Base-by-base conservation (phyloP, 2,888 invertebrate genomes). In the Malthinus seriepunctatus region DNA sequence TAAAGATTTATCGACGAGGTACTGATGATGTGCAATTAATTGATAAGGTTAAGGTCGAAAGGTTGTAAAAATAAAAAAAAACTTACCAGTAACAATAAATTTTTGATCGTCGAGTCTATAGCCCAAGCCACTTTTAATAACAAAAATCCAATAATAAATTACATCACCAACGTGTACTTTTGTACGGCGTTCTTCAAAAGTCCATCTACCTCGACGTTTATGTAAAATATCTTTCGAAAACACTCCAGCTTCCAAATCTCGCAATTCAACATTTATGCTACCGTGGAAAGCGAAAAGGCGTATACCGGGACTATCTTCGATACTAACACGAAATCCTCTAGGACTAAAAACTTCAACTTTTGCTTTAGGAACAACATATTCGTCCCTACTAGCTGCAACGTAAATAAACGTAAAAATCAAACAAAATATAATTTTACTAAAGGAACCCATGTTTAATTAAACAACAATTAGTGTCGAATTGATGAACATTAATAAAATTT, bases 271-370 rank as follows among this genome's bases (percentile, higher is more conserved):
- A 62, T 81, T 81, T 10, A 80, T 58, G 46, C 79, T 79, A 3
- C 76, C 80, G 62, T 81, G 79, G 63, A 81, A 80, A 0, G 78
- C 78, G 63, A 81, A 79, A 48, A 79, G 61, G 48, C 71, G 64
- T 1, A 81, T 60, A 8, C 78, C 80, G 1, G 67, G 57, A 57
- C 70, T 71, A 56, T 80, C 78, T 10, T 78, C 78, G 62, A 81
- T 78, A 38, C 77, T 78, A 10, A 79, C 72, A 48, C 73, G 67
- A 55, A 81, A 69, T n/a, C 80, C 80, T 52, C 64, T 67, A 8
- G 75, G 76, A n/a, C 62, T 63, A 33, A 78, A 66, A 8, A 73
- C 64, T 61, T 75, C 69, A n/a, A 81, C 71, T 54, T 60, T 70
- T 1, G 78, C 75, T 47, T 68, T 62, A 0, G 79, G 78, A 12